Evolutionary conservation across 2,797 vertebrate genomes (phyloP), one percentile per base, ranked within the genome.

Genomic region (Poecilia velifera): DNA sequence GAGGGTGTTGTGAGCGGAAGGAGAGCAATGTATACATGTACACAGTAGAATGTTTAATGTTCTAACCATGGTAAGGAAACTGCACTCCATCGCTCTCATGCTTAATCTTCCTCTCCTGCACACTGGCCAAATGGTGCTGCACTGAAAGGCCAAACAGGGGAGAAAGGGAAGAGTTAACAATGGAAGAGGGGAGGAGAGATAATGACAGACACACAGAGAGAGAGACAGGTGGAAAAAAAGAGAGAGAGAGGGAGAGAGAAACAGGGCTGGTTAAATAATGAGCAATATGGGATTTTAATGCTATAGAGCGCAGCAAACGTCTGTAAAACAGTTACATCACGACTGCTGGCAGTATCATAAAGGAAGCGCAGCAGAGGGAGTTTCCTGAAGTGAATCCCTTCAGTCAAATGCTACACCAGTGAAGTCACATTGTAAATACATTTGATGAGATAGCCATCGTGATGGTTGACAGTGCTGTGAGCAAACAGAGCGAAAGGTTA

Each of bases 41-140:
- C 87, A 94, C 93, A 91, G 88, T 93, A 90, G 88, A 94, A 93
- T 92, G 93, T 94, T 94, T 91, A 95, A 96, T 92, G 86, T 94
- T 95, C 96, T 96, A 95, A 96, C 96, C 96, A 95, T 96, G 96
- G 92, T 96, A 96, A 90, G 96, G 94, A 95, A 96, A 96, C 96
- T 96, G 96, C 95, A 96, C 95, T 89, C 94, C 95, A 94, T 96
- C 96, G 82, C 94, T 96, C 91, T 96, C 96, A 93, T 96, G 96
- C 94, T 96, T 96, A 91, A 96, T 96, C 95, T 96, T 96, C 96
- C 95, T 95, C 94, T 96, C 96, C 93, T 96, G 96, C 94, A 96
- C 94, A 94, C 93, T 95, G 87, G 95, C 95, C 95, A 96, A 95
- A 94, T 96, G 96, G 95, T 96, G 95, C 93, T 95, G 96, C 94